phyloP scores from a whole-genome alignment of 2,888 invertebrate species.

The Micoletzkya japonica region DNA sequence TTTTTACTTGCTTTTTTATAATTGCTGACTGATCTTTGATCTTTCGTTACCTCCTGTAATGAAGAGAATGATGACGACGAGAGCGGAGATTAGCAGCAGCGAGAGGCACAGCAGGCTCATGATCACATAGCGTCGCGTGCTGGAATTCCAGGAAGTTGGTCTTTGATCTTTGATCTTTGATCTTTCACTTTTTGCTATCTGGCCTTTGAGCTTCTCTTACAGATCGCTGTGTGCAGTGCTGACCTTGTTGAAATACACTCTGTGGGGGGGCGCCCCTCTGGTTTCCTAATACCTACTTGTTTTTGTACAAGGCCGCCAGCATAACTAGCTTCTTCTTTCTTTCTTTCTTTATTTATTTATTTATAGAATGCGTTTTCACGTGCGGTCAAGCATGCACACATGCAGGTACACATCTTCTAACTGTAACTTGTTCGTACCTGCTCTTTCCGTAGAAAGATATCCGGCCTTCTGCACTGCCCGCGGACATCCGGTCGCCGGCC shows the following conservation, averaged over 20 bases:
- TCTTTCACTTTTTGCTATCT: neutral
- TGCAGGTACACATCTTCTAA: no score
- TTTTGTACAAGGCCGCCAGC: no score
- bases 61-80: constrained; percentile 47
- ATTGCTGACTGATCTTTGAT: constrained; percentile 5
- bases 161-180: neutral
- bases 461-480: neutral
- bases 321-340: no score
- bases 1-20: no score
- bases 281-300: no score
- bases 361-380: no score
- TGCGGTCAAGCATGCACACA: no score
- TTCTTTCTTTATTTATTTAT: no score
- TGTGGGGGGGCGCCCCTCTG: no score
- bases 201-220: neutral
- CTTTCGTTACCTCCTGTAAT: constrained; percentile 36
- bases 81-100: constrained; percentile 42
- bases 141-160: constrained; percentile 19
- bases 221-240: neutral
- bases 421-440: no score
- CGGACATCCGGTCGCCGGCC: neutral
- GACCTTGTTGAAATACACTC: no score
- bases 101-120: constrained; percentile 33
- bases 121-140: constrained; percentile 37
- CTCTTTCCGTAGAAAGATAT: constrained; percentile 28